Evolutionary conservation across 2,113 vertebrate genomes (phyloP).

Genomic region (Eclectus roratus): DNA sequence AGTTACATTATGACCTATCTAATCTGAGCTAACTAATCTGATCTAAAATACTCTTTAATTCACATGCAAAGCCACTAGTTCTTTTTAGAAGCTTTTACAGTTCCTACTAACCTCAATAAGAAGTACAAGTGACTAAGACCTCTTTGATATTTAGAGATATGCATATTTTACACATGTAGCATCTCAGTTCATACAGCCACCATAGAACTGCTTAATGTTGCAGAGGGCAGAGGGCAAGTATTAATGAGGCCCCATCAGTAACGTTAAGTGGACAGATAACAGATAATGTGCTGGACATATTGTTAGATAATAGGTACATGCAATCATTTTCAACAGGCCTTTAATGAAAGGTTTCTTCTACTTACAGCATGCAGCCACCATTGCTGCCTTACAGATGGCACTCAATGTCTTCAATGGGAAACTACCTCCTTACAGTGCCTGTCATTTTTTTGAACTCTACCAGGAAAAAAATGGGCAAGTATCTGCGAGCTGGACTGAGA

Average conservation of each 20-base stretch:
- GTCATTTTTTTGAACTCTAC: slow-evolving; percentile 85
- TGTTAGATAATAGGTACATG: neutral
- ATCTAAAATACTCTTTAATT: neutral
- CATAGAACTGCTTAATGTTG: neutral
- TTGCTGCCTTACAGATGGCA: slow-evolving; percentile 81
- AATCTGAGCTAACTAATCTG: neutral
- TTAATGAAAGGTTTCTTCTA: neutral
- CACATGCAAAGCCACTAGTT: neutral
- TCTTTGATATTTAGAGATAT: neutral
- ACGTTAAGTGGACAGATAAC: neutral
- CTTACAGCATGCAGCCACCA: slow-evolving; percentile 73
- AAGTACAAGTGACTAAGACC: neutral
- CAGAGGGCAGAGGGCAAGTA: neutral
- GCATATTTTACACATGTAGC: neutral
- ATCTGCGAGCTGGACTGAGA: neutral
- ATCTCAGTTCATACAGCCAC: neutral
- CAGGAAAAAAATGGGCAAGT: slow-evolving; percentile 82
- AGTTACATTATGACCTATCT: neutral
- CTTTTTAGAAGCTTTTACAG: neutral
- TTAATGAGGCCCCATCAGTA: neutral
- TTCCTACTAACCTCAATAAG: neutral
- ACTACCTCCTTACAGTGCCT: slow-evolving; percentile 79
- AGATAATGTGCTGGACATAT: neutral
- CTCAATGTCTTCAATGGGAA: slow-evolving; percentile 76
- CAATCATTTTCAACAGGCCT: neutral